These are phyloP conservation scores for Automeris io DNA, from an alignment of 2,888 invertebrate species.

Conservation along the genomic window DNA sequence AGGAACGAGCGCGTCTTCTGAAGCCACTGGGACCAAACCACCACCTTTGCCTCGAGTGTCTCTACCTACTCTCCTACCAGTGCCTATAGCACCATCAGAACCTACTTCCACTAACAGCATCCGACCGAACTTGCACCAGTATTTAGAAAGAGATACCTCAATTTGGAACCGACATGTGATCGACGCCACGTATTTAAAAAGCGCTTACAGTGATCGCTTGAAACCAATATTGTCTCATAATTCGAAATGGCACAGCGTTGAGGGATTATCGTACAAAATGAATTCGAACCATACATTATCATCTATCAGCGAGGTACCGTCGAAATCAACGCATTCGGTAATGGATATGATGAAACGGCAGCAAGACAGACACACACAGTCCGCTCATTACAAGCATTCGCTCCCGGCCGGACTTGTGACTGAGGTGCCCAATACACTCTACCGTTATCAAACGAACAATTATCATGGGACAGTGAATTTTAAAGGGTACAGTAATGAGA, in stretches of 20 bases:
- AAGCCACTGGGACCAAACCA: constrained; percentile 37
- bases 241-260: constrained; percentile 48
- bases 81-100: constrained; percentile 42
- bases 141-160: constrained; percentile 58
- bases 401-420: constrained; percentile 50
- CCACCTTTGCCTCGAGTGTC: constrained; percentile 45
- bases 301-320: constrained; percentile 26
- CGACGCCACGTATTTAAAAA: constrained; percentile 32
- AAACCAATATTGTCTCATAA: constrained; percentile 39
- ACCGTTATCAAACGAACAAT: constrained; percentile 52
- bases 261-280: constrained; percentile 28
- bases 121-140: constrained; percentile 62
- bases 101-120: constrained; percentile 50
- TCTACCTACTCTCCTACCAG: constrained; percentile 41
- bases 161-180: constrained; percentile 53
- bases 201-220: constrained; percentile 24
- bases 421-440: constrained; percentile 38
- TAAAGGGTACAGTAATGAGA: constrained; percentile 34
- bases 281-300: constrained; percentile 22
- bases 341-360: constrained; percentile 38
- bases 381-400: constrained; percentile 42
- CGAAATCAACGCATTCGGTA: constrained; percentile 19
- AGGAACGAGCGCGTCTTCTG: constrained; percentile 34
- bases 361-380: constrained; percentile 30
- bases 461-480: constrained; percentile 34